Base-by-base conservation (phyloP, 92 coral and sea anemone species). In the Porites divaricata region DNA sequence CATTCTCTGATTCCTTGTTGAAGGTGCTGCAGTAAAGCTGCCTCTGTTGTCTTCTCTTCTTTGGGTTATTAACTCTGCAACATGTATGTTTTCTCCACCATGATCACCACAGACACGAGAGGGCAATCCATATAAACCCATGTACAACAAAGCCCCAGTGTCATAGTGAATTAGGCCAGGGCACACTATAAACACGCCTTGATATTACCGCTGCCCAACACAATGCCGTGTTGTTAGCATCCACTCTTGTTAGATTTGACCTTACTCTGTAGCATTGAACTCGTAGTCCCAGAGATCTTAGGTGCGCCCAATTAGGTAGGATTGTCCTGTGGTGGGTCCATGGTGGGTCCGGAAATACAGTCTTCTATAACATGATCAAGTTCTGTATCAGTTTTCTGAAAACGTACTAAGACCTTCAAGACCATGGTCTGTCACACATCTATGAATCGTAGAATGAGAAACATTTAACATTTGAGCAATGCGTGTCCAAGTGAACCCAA, bases 91-190 rank as follows among this genome's bases (percentile, higher is more conserved):
- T 76, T 90, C 93, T 53, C 93, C 93, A 25, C 82, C 90, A 80
- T 81, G 87, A 82, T 87, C 90, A 17, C 86, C 85, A 22, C 77
- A 83, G 24, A 88, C 94, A 83, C 85, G 87, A 48, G 89, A 91
- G 51, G 89, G 91, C 87, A 50, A 88, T 28, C 94, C 91, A 68
- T 24, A 87, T 67, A 85, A 89, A 85, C 50, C 87, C 93, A 81
- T 85, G n/a, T n/a, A n/a, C n/a, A n/a, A n/a, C 87, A 28, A 80
- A 71, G 56, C 87, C 41, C 84, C 87, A 84, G 64, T 89, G 92
- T 83, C 92, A 84, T 51, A 89, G 49, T 24, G 88, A 88, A 63
- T 88, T 88, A 5, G 88, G 88, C 76, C 92, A 81, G 17, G 88
- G 88, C 14, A 83, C 89, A 71, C 89, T 84, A 76, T 86, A 90